These are phyloP conservation scores for Periphyllus acericola DNA, from an alignment of 2,888 invertebrate species.

Conservation along the genomic window DNA sequence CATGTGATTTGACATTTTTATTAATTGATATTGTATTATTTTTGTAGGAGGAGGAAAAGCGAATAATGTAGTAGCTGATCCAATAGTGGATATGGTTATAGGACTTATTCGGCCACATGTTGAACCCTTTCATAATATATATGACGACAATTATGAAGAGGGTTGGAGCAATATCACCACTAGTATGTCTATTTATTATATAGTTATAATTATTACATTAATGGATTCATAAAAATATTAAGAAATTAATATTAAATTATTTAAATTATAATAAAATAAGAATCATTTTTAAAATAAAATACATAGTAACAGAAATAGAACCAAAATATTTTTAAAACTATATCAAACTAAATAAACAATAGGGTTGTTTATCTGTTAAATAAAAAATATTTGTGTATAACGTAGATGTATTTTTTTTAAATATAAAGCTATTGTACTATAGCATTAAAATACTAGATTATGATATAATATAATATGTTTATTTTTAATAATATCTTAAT, in stretches of 20 bases:
- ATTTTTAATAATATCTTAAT: conserved; percentile 18
- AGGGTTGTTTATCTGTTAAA: background rate
- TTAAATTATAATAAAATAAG: background rate
- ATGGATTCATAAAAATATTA: background rate
- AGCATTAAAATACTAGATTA: conserved; percentile 2
- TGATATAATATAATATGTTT: background rate
- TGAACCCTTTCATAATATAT: background rate
- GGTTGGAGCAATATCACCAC: background rate
- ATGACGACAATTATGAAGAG: conserved; percentile 16
- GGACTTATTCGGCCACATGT: conserved; percentile 29
- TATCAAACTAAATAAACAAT: background rate
- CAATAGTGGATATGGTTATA: conserved; percentile 20
- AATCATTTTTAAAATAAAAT: conserved; percentile 2
- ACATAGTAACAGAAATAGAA: conserved; percentile 2
- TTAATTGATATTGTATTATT: background rate
- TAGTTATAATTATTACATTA: conserved; percentile 2
- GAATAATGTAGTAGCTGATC: conserved; percentile 13
- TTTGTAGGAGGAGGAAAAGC: conserved; percentile 38
- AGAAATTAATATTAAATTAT: background rate
- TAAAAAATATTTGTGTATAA: background rate
- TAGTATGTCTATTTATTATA: conserved; percentile 6
- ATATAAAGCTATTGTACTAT: background rate
- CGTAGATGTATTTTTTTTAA: background rate
- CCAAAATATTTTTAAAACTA: conserved; percentile 4
- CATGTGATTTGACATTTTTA: background rate